Conservation (phyloP, 1,140 invertebrate genomes). For the Chrysopa pallens region DNA sequence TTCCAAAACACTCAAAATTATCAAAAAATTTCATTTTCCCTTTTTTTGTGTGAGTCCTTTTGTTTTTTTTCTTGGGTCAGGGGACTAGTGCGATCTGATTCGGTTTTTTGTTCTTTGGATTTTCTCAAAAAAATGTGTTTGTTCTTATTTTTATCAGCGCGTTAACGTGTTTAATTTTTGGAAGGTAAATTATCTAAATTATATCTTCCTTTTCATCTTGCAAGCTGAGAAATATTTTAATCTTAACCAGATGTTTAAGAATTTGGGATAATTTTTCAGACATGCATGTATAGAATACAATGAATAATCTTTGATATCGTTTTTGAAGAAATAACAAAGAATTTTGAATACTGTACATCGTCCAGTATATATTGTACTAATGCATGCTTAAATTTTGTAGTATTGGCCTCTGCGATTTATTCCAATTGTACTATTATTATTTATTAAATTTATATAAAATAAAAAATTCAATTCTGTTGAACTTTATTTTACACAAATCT, state of each 20-base stretch:
- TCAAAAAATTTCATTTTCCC: constrained; percentile 1
- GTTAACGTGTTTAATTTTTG: background rate
- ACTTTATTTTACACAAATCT: too few species aligned
- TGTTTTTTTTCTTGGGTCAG: background rate
- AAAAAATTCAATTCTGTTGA: too few species aligned
- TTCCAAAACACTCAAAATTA: background rate
- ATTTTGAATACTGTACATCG: too few species aligned
- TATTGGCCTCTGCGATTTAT: background rate
- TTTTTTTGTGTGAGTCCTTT: background rate
- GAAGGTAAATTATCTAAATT: background rate
- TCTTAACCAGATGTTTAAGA: too few species aligned
- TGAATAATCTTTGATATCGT: too few species aligned
- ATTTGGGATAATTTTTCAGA: too few species aligned
- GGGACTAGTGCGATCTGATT: background rate
- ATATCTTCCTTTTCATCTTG: too few species aligned
- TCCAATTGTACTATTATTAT: background rate
- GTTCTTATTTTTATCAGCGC: background rate
- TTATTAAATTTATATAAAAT: too few species aligned
- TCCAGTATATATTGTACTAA: too few species aligned
- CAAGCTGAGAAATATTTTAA: too few species aligned
- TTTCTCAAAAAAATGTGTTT: background rate
- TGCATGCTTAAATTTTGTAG: background rate
- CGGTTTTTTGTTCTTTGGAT: background rate
- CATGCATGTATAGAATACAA: too few species aligned
- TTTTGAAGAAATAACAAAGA: too few species aligned